A percentile compares a stretch with the other conserved stretches of the same genome.
These are phyloP conservation scores for Pantherophis guttatus DNA, from an alignment of 2,113 vertebrate species.

Conservation along the genomic window DNA sequence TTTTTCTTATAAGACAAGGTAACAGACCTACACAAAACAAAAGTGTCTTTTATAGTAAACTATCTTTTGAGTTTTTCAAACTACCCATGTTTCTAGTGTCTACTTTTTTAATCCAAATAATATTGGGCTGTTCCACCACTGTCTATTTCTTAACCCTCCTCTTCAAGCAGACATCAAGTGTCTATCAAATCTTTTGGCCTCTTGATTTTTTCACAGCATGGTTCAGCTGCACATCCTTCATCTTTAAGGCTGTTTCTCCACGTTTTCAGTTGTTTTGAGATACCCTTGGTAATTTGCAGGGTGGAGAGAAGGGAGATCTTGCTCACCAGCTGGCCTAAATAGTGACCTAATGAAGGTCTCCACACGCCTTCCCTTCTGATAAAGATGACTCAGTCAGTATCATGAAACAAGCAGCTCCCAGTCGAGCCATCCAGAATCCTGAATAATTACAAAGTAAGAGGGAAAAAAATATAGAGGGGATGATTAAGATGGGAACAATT, in stretches of 20 bases:
- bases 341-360: not conserved
- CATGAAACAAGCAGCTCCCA: not conserved
- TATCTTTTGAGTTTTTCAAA: not conserved
- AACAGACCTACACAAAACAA: not conserved
- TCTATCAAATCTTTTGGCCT: not conserved
- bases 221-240: not conserved
- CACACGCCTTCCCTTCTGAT: not conserved
- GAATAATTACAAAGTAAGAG: not conserved
- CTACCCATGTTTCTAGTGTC: not conserved
- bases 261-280: not conserved
- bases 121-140: not conserved
- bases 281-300: not conserved
- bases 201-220: not conserved
- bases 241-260: not conserved
- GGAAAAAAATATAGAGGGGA: not conserved
- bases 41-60: not conserved
- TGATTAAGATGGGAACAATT: not conserved
- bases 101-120: not conserved
- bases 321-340: not conserved
- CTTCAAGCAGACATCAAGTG: not conserved
- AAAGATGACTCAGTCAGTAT: not conserved
- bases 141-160: not conserved
- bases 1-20: not conserved
- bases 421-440: not conserved
- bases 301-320: not conserved